Percentiles rank a stretch among this genome's conserved stretches.
Evolutionary conservation across 2,888 invertebrate genomes (phyloP).

Genomic region (Marasmarcha lunaedactyla): DNA sequence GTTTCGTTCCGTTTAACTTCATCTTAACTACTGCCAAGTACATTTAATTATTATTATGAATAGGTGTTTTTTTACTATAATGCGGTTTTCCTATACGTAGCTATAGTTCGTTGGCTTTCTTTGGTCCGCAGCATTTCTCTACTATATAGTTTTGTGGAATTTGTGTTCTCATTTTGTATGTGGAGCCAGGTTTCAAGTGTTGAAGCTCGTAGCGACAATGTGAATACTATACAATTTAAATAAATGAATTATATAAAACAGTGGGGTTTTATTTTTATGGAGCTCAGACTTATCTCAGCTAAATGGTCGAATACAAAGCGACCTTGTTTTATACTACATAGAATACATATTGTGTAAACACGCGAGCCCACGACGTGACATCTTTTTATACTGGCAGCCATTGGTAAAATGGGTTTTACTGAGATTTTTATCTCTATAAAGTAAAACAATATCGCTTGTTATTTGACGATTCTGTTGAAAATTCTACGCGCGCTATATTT

Average conservation of each 20-base stretch:
- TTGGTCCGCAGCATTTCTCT: conserved; percentile 62
- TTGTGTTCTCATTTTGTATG: conserved; percentile 67
- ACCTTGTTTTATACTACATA: too few relatives aligned
- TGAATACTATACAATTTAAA: conserved; percentile 69
- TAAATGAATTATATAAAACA: conserved; percentile 69
- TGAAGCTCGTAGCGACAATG: conserved; percentile 61
- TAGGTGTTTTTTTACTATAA: conserved; percentile 19
- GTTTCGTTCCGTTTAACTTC: conserved; percentile 15
- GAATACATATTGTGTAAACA: too few relatives aligned
- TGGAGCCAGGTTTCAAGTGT: conserved; percentile 55
- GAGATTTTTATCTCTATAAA: too few relatives aligned
- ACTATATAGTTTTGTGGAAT: conserved; percentile 51
- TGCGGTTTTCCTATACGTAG: conserved; percentile 10
- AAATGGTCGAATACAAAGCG: too few relatives aligned
- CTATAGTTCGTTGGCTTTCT: conserved; percentile 43
- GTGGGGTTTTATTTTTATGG: conserved; percentile 22
- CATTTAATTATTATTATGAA: conserved; percentile 26
- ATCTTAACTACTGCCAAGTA: conserved; percentile 37
- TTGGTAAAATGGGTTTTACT: too few relatives aligned
- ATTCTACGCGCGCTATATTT: too few relatives aligned
- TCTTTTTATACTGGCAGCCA: too few relatives aligned
- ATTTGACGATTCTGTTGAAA: too few relatives aligned
- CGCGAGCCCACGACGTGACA: too few relatives aligned
- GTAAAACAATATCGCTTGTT: too few relatives aligned
- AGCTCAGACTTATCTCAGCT: too few relatives aligned